phyloP scores from a whole-genome alignment of 2,113 vertebrate species.

The Raja brachyura region DNA sequence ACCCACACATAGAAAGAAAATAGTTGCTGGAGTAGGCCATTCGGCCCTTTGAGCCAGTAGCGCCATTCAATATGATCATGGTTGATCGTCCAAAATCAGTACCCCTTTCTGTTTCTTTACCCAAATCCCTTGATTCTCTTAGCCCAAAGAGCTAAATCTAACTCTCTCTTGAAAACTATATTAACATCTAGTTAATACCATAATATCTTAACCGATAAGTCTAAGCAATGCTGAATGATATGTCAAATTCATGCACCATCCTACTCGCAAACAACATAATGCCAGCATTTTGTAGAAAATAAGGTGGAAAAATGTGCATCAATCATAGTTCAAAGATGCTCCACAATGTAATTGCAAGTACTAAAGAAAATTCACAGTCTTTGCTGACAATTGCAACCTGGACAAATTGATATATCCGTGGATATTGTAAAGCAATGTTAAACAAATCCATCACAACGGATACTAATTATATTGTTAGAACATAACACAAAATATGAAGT shows the following conservation, averaged over 20 bases:
- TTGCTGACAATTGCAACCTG: background rate
- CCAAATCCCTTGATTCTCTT: too few species aligned
- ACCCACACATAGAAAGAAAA: too few species aligned
- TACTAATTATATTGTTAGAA: background rate
- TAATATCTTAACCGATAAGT: background rate
- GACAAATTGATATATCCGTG: background rate
- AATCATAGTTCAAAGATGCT: background rate
- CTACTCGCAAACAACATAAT: background rate
- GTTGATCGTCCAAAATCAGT: too few species aligned
- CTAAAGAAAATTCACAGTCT: background rate
- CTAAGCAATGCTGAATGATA: background rate
- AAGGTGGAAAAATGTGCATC: background rate
- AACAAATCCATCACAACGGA: background rate
- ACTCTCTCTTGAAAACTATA: too few species aligned
- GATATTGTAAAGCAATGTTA: too few species aligned
- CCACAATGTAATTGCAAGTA: background rate
- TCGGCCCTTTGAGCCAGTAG: too few species aligned
- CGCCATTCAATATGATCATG: too few species aligned
- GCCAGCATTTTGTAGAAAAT: background rate
- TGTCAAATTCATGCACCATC: background rate
- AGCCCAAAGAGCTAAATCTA: too few species aligned
- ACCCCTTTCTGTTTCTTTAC: too few species aligned
- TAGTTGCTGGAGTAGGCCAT: too few species aligned
- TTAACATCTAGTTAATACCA: background rate
- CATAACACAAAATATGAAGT: background rate